A percentile compares a stretch with the other conserved stretches of the same genome.
Conservation (phyloP, 2,888 invertebrate species). For the Lysandra bellargus region DNA sequence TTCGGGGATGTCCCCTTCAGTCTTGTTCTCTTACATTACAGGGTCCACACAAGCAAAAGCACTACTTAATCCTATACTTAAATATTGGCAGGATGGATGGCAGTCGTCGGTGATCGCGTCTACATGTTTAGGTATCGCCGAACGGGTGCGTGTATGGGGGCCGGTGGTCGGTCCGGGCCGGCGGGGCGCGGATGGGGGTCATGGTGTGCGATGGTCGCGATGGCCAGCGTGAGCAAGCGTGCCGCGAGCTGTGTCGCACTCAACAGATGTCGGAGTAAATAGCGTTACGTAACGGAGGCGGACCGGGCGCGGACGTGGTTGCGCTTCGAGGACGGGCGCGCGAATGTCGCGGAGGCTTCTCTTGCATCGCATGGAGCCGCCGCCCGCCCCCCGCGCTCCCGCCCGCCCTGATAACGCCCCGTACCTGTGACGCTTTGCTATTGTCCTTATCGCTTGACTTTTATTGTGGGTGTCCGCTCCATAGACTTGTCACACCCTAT, state of each 20-base stretch:
- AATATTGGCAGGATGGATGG: constrained; percentile 52
- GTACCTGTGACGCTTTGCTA: constrained; percentile 46
- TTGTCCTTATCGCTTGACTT: constrained; percentile 45
- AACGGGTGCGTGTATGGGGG: constrained; percentile 54
- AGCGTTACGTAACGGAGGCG: constrained; percentile 67
- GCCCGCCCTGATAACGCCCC: constrained; percentile 46
- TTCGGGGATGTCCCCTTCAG: constrained; percentile 46
- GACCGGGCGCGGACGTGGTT: constrained; percentile 60
- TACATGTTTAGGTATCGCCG: constrained; percentile 60
- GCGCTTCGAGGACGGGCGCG: constrained; percentile 66
- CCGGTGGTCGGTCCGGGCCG: constrained; percentile 47
- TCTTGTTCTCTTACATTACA: constrained; percentile 49
- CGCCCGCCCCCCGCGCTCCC: constrained; percentile 45
- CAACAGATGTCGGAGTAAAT: constrained; percentile 71
- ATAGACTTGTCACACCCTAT: constrained; percentile 34
- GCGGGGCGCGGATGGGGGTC: constrained; percentile 52
- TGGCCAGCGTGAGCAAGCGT: constrained; percentile 72
- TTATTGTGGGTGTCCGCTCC: constrained; percentile 31
- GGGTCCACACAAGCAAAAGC: constrained; percentile 53
- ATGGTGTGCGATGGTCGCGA: constrained; percentile 64
- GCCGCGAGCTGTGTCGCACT: constrained; percentile 59
- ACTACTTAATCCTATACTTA: constrained; percentile 50
- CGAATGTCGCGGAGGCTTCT: constrained; percentile 64
- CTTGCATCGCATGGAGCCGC: constrained; percentile 49
- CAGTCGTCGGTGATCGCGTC: constrained; percentile 52